phyloP scores from a whole-genome alignment of 1,140 invertebrate species.

The Sarcophaga peregrina region DNA sequence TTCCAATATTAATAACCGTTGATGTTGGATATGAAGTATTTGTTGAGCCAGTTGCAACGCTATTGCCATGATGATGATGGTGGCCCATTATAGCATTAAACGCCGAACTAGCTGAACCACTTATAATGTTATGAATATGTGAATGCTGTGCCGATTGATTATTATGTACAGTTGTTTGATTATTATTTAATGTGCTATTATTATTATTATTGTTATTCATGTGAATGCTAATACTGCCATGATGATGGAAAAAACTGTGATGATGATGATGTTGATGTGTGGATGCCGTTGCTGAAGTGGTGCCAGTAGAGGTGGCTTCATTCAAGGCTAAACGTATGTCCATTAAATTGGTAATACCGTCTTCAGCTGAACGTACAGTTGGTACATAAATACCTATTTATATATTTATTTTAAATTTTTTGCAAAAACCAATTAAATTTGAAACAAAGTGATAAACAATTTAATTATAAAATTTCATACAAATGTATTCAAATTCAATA shows the following conservation, averaged over 20 bases:
- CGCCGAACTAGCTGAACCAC: conserved; percentile 61
- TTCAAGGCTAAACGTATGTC: conserved; percentile 62
- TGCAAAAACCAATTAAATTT: too few relatives aligned
- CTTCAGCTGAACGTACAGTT: conserved; percentile 53
- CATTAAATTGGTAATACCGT: conserved; percentile 59
- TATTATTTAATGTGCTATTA: conserved; percentile 51
- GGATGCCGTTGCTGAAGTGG: conserved; percentile 6
- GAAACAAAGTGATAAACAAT: too few relatives aligned
- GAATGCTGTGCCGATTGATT: conserved; percentile 51
- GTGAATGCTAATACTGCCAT: conserved; percentile 55
- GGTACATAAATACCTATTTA: conserved; percentile 59
- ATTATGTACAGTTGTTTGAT: conserved; percentile 10
- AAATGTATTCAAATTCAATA: too few relatives aligned
- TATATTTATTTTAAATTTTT: not conserved
- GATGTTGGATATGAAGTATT: not conserved
- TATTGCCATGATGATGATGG: conserved; percentile 44
- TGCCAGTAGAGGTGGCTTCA: conserved; percentile 55
- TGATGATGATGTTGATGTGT: conserved; percentile 15
- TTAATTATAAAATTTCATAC: too few relatives aligned
- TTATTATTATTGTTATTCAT: conserved; percentile 51
- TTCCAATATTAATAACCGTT: conserved; percentile 35
- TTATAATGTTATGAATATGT: conserved; percentile 64
- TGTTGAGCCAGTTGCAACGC: conserved; percentile 35
- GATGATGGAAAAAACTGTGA: conserved; percentile 50
- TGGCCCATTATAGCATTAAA: conserved; percentile 63